Evolutionary conservation across 2,888 invertebrate genomes (phyloP), one percentile per base, ranked within the genome.

Genomic region (Crocallis elinguaria): DNA sequence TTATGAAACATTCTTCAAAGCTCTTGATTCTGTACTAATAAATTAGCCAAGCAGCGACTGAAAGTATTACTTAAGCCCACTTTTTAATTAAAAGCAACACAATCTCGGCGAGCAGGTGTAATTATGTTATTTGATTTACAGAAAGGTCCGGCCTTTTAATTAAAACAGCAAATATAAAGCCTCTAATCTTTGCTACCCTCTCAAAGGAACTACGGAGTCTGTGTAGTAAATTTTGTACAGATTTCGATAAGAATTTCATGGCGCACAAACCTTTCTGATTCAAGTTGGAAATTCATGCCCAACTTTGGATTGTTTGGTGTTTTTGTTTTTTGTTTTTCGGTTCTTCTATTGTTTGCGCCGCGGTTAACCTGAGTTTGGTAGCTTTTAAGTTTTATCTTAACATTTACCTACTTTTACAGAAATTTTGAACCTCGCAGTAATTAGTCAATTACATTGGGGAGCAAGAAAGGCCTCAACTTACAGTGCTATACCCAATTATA

Each of bases 111-210:
- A 45, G 43, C 43, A 58, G 55, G 53, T 51, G 55, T 63, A 64
- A 62, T 62, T 65, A 65, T 56, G 63, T 56, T 61, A 61, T 63
- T 65, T 65, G 63, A 63, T 63, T 61, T 56, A 65, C 57, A 63
- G 60, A 57, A 63, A 54, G 63, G 60, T 60, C 50, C 53, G 43
- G 44, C 44, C 59, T 49, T 62, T 61, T 65, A 59, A 65, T 63
- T 65, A 65, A 61, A 59, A 46, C 42, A 25, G 45, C 44, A 44
- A 62, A 64, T 49, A 55, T 59, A 52, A 57, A 54, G 53, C 51
- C 56, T 58, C 36, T 60, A 64, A 64, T 64, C 64, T 64, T 58
- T 38, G 46, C 25, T 50, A 52, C 43, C 46, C 50, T 50, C 43
- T 64, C 56, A 58, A 60, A 62, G 55, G 57, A 50, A 48, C 38